These are phyloP conservation scores for Mesocentrotus franciscanus DNA, from an alignment of 53 echinoderm and acorn worm genomes.

Conservation along the genomic window DNA sequence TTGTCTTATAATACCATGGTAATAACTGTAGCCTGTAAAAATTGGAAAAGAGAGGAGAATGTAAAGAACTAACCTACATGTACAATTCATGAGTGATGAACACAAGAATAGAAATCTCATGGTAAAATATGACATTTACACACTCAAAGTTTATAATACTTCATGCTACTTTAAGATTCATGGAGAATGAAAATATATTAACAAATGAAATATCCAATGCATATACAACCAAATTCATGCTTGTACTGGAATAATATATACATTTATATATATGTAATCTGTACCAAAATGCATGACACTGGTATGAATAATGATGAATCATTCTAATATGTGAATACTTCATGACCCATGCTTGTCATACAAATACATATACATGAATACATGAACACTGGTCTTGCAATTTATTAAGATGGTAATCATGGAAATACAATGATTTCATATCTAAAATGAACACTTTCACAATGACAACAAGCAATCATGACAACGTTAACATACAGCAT, in stretches of 20 bases:
- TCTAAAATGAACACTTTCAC: neutral
- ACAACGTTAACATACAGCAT: neutral
- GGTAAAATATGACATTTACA: neutral
- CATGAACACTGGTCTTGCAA: neutral
- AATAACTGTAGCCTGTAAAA: neutral
- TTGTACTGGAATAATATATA: neutral
- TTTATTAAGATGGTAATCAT: neutral
- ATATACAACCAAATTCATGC: neutral
- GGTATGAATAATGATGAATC: neutral
- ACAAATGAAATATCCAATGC: neutral
- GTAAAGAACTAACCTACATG: neutral
- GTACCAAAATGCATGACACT: neutral
- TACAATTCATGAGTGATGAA: neutral
- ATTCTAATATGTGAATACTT: neutral
- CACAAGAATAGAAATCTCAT: neutral
- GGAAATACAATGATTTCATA: neutral
- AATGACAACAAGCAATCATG: neutral
- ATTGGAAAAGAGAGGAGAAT: neutral
- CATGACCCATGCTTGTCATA: neutral
- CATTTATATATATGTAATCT: neutral
- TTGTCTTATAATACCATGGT: neutral
- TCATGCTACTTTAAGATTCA: neutral
- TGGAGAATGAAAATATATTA: neutral
- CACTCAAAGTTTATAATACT: neutral
- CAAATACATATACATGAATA: too few species aligned